Evolutionary conservation across 2,113 vertebrate genomes (phyloP).

Genomic region (Nicator chloris): DNA sequence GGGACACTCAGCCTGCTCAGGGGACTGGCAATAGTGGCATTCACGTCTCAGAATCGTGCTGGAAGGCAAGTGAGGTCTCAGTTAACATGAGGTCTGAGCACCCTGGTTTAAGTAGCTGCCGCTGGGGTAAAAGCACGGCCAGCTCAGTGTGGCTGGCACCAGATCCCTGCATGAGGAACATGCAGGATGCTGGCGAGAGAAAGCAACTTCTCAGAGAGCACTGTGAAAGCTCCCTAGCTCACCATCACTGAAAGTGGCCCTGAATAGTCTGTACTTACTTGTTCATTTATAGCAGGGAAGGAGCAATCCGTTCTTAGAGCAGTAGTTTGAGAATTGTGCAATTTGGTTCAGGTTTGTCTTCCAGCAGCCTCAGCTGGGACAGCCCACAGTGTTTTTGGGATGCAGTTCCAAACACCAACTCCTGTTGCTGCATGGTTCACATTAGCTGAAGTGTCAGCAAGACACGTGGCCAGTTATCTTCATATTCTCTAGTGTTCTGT

Average conservation of each 20-base stretch:
- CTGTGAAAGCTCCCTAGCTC: neutral
- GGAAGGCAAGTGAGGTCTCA: neutral
- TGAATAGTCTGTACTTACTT: neutral
- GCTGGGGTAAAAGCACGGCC: neutral
- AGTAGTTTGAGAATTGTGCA: neutral
- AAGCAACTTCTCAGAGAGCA: neutral
- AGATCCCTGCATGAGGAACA: neutral
- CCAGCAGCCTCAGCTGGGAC: neutral
- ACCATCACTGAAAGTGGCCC: neutral
- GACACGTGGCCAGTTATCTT: neutral
- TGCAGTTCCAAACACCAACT: neutral
- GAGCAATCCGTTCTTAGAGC: neutral
- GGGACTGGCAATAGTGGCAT: neutral
- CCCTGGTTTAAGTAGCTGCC: accelerated
- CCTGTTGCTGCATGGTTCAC: neutral
- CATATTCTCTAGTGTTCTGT: neutral
- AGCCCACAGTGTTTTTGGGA: neutral
- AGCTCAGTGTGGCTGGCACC: neutral
- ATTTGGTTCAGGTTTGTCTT: neutral
- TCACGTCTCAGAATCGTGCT: neutral
- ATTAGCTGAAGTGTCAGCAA: neutral
- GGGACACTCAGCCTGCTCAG: neutral
- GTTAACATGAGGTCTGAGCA: accelerated
- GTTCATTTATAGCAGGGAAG: neutral
- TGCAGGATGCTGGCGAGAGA: neutral